phyloP scores from a whole-genome alignment of 30 jellyfish, hydroid and myxozoan genomes.

The Hydractinia symbiolongicarpus region DNA sequence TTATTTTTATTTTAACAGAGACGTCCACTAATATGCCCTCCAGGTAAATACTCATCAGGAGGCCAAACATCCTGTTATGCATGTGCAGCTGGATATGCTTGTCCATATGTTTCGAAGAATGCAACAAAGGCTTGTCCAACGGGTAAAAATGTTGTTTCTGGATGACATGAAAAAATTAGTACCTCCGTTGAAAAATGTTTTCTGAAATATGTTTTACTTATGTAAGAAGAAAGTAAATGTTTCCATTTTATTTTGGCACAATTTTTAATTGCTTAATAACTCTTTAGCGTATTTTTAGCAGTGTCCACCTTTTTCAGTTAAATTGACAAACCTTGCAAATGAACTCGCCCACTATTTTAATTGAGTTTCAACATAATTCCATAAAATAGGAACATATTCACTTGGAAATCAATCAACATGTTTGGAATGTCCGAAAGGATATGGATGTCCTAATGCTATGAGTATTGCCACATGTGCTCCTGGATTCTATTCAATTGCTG shows the following conservation, averaged over 20 bases:
- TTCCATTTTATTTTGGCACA: too few relatives aligned
- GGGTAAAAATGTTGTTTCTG: conserved; percentile 34
- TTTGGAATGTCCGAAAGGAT: neutral
- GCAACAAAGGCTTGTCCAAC: conserved; percentile 44
- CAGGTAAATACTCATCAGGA: conserved; percentile 69
- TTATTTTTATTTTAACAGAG: conserved; percentile 25
- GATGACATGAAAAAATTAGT: too few relatives aligned
- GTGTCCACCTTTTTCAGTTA: too few relatives aligned
- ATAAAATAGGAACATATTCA: conserved; percentile 5
- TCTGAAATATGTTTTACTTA: too few relatives aligned
- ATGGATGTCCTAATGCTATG: neutral
- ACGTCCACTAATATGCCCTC: conserved; percentile 78
- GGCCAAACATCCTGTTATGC: conserved; percentile 49
- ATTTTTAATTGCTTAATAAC: too few relatives aligned
- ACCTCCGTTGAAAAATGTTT: too few relatives aligned
- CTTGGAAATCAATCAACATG: conserved; percentile 13
- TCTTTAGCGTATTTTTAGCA: too few relatives aligned
- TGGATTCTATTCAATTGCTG: conserved; percentile 70
- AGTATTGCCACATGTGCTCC: neutral
- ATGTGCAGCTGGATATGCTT: conserved; percentile 86
- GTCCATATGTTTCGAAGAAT: conserved; percentile 63
- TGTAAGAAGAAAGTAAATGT: too few relatives aligned
- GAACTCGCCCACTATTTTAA: neutral
- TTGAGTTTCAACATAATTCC: neutral
- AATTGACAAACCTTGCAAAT: too few relatives aligned